phyloP scores from a whole-genome alignment of 2,113 vertebrate genomes.

The Syngnathus floridae region DNA sequence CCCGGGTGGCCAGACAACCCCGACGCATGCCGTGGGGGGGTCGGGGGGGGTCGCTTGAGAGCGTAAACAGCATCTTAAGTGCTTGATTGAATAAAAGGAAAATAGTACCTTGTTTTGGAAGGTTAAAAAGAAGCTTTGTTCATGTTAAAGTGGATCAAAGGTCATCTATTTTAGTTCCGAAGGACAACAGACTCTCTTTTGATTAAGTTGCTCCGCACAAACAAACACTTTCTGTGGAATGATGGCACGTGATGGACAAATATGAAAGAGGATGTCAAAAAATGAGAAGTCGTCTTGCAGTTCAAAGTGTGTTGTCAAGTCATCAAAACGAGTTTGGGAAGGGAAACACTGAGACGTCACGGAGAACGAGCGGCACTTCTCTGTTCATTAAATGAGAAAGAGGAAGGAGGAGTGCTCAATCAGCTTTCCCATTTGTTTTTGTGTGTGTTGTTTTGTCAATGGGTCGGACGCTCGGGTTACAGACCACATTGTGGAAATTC shows the following conservation, averaged over 20 bases:
- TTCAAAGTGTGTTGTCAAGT: constrained; percentile 23
- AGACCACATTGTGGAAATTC: constrained; percentile 47
- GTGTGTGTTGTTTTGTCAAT: constrained; percentile 16
- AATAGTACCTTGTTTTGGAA: constrained; percentile 7
- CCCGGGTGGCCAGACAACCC: constrained; percentile 17
- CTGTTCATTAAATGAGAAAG: constrained; percentile 45
- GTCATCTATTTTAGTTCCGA: not conserved
- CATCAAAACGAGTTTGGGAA: constrained; percentile 39
- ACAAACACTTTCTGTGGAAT: not conserved
- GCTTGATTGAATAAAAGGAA: constrained; percentile 3
- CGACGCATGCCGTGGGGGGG: constrained; percentile 5
- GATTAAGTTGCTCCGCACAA: not conserved
- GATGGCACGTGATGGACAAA: not conserved
- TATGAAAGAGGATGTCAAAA: constrained; percentile 12
- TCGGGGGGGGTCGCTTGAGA: constrained; percentile 6
- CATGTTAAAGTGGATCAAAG: not conserved
- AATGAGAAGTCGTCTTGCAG: constrained; percentile 21
- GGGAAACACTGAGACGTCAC: constrained; percentile 53
- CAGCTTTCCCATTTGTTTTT: constrained; percentile 54
- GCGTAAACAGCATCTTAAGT: constrained; percentile 30
- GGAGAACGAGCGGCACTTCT: constrained; percentile 40
- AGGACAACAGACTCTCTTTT: constrained; percentile 9
- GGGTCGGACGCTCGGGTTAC: constrained; percentile 2
- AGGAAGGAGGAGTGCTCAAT: constrained; percentile 62
- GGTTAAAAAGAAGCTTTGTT: constrained; percentile 21